Base-by-base conservation (phyloP, 2,797 vertebrate species). In the Apodemus agrarius region DNA sequence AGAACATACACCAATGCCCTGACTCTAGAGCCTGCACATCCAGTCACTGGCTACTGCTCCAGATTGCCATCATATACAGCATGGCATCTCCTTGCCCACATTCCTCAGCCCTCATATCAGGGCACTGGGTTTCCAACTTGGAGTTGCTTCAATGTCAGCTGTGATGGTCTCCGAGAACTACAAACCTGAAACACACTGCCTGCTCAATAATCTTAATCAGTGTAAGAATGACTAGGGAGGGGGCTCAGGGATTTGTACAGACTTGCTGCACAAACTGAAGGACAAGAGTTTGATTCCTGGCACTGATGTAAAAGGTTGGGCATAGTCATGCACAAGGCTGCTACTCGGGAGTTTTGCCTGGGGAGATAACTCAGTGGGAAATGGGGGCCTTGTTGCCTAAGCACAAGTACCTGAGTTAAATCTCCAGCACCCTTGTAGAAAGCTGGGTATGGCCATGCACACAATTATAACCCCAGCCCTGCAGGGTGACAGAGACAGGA, bases 181-280 rank as follows among this genome's bases (percentile, higher is more conserved):
- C 11, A 90, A 34, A 17, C 65, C 65, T 29, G 21, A 10, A 90
- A 31, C 17, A 74, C 2, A 82, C 52, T 37, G 16, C 2, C 34
- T 93, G 65, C 52, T 40, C 7, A 63, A 46, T 14, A 19, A 72
- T 10, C 63, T 43, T 6, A 21, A 63, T 26, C 0, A 0, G 24
- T 14, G 1, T 34, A 31, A 16, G 0, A 31, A 26, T 14, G 0
- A 54, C 8, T 59, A 14, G 72, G 3, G 6, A 2, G 1, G 46
- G 72, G 22, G 34, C 34, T 72, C 46, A 49, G 21, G 49, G 69
- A 37, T 72, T 72, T 72, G 69, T 37, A 72, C 19, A 37, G n/a
- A 72, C n/a, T 37, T 54, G 31, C 46, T 72, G 31, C 26, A 6
- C 13, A 54, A 54, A 54, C 0, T 24, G 14, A 72, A 54, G 84